Evolutionary conservation across 2,888 invertebrate species (phyloP).

Genomic region (Harpalus rubripes): DNA sequence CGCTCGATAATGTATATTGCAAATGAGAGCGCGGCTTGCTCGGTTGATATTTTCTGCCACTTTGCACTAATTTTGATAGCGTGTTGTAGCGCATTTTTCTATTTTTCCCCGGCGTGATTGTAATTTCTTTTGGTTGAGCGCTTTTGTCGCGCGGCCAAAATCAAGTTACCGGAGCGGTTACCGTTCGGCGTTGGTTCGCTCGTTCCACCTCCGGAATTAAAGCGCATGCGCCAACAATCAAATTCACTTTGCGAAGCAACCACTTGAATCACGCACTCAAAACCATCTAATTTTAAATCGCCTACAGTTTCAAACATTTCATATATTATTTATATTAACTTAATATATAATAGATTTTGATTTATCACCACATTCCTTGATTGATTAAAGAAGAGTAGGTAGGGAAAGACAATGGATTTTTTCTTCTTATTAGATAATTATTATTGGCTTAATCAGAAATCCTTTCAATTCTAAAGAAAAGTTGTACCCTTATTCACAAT

Average conservation of each 20-base stretch:
- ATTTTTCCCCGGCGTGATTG: conserved; percentile 77
- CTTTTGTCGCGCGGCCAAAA: conserved; percentile 73
- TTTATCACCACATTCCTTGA: no score
- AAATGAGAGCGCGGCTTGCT: conserved; percentile 70
- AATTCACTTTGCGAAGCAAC: conserved; percentile 49
- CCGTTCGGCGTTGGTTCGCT: conserved; percentile 73
- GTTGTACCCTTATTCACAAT: no score
- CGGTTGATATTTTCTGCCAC: conserved; percentile 77
- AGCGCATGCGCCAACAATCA: conserved; percentile 57
- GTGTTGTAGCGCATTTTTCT: conserved; percentile 76
- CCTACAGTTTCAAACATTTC: no score
- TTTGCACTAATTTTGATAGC: conserved; percentile 78
- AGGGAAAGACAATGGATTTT: no score
- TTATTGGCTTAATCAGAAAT: no score
- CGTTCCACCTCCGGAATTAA: conserved; percentile 57
- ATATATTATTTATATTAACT: no score
- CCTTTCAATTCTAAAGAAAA: no score
- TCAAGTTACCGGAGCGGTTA: conserved; percentile 76
- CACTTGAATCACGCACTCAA: conserved; percentile 54
- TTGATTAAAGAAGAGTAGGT: no score
- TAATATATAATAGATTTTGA: no score
- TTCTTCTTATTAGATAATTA: no score
- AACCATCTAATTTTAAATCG: no score
- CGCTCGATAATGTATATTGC: conserved; percentile 69
- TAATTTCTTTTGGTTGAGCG: conserved; percentile 76